These are phyloP conservation scores for Characodon lateralis DNA, from an alignment of 2,797 vertebrate genomes.

Conservation along the genomic window DNA sequence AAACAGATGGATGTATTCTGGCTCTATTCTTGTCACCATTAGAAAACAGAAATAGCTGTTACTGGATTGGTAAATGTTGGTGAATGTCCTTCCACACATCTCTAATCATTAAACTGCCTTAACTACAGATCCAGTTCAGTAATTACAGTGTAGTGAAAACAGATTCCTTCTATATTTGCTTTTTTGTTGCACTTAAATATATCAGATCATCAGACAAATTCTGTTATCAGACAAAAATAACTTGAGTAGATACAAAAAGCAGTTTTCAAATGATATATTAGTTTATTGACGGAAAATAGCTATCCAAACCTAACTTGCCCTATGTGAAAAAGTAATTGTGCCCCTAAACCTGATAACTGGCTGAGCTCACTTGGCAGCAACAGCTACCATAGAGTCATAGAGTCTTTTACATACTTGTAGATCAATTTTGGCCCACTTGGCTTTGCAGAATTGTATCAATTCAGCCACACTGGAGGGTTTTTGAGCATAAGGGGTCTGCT, in stretches of 20 bases:
- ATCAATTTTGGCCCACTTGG: background rate
- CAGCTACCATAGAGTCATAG: too few species aligned
- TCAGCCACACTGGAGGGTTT: background rate
- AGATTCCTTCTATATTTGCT: background rate
- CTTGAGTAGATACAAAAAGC: background rate
- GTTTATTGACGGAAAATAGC: background rate
- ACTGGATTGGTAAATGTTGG: slow-evolving; percentile 28
- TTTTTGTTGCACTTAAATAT: background rate
- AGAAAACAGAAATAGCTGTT: slow-evolving; percentile 14
- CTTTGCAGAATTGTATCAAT: background rate
- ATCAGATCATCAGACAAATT: background rate
- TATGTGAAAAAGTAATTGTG: background rate
- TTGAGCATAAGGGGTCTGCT: too few species aligned
- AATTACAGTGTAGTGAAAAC: background rate
- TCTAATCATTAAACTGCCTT: slow-evolving; percentile 21
- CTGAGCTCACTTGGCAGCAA: too few species aligned
- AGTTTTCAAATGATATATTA: background rate
- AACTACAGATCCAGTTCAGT: slow-evolving; percentile 1
- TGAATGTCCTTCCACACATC: slow-evolving; percentile 31
- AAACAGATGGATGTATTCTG: slow-evolving; percentile 49
- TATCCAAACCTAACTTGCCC: background rate
- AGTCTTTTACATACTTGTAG: too few species aligned
- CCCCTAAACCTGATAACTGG: background rate
- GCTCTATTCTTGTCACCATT: slow-evolving; percentile 33
- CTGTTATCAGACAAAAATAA: background rate